These are phyloP conservation scores for Xiphophorus hellerii DNA, from an alignment of 2,113 vertebrate genomes.

Conservation along the genomic window DNA sequence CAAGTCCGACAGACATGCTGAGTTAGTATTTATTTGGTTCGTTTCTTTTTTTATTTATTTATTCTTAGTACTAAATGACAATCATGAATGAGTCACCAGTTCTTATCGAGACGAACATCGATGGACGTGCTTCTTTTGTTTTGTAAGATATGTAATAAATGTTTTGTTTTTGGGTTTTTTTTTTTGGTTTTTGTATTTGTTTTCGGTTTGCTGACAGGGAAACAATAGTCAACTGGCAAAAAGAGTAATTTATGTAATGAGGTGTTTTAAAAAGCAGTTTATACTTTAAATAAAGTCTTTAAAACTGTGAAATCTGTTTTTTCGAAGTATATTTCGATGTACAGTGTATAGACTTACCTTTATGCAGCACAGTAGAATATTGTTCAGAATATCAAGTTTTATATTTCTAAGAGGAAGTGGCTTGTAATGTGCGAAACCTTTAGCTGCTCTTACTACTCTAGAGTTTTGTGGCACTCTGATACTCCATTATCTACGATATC, in stretches of 20 bases:
- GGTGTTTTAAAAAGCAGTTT: conserved; percentile 98
- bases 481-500: conserved; percentile 82
- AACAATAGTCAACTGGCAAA: conserved; percentile 98
- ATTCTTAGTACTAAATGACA: conserved; percentile 98
- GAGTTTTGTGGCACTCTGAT: conserved; percentile 84
- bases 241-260: conserved; percentile 99
- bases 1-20: conserved; percentile 88
- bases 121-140: conserved; percentile 89
- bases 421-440: conserved; percentile 86
- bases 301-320: conserved; percentile 99
- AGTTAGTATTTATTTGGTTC: conserved; percentile 89
- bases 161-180: conserved; percentile 86
- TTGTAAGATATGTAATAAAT: conserved; percentile 99
- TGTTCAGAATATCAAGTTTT: conserved; percentile 87
- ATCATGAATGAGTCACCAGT: conserved; percentile 98
- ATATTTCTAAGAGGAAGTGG: conserved; percentile 88
- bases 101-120: conserved; percentile 91
- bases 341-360: conserved; percentile 87
- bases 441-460: conserved; percentile 86
- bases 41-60: conserved; percentile 71
- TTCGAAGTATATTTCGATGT: conserved; percentile 86
- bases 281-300: conserved; percentile 99
- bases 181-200: conserved; percentile 81
- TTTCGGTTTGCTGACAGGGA: conserved; percentile 98
- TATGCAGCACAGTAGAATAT: conserved; percentile 88